Evolutionary conservation across 2,797 vertebrate genomes (phyloP), one percentile per base, ranked within the genome.

Genomic region (Thunnus albacares): DNA sequence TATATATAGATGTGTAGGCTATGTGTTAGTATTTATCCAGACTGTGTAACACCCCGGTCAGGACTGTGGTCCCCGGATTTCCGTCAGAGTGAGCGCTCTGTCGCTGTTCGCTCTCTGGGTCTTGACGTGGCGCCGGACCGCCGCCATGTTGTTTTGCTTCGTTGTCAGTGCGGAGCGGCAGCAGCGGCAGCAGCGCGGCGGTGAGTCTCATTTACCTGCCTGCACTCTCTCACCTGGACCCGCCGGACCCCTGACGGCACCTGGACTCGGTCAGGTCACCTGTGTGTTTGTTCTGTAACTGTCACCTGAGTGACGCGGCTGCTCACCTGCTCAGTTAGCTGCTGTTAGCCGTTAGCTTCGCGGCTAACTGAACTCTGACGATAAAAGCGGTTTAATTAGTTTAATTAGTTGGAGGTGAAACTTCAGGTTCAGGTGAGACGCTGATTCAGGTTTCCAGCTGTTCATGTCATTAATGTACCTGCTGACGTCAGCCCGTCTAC

Each of bases 141-240:
- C 84, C 90, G 92, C 94, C 94, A 94, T 95, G 75, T 94, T 94
- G 92, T 87, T 90, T 86, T 85, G 82, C 86, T 87, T 71, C 79
- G 90, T 91, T 89, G 92, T 91, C 91, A 89, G 65, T 28, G 78
- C 51, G 20, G 20, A 78, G 64, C 12, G 24, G 38, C 20, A 49
- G 70, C 56, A 22, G 65, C 41, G 12, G 53, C 35, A 15, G 52
- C 28, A 3, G 66, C 33, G 73, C 62, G 14, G 67, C 17, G 71
- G 84, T 83, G 70, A 83, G 88, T 82, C 0, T 8, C 41, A 2
- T 59, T 57, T 51, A 61, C 73, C 28, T 71, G 7, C 15, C 4
- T 0, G 20, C 35, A 35, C 12, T 7, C 6, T 2, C 55, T 74
- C 56, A 81, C 74, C 59, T 68, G 67, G 18, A 72, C 65, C 53